Conservation (phyloP, 1,140 invertebrate species). For the Leucophenga varia region DNA sequence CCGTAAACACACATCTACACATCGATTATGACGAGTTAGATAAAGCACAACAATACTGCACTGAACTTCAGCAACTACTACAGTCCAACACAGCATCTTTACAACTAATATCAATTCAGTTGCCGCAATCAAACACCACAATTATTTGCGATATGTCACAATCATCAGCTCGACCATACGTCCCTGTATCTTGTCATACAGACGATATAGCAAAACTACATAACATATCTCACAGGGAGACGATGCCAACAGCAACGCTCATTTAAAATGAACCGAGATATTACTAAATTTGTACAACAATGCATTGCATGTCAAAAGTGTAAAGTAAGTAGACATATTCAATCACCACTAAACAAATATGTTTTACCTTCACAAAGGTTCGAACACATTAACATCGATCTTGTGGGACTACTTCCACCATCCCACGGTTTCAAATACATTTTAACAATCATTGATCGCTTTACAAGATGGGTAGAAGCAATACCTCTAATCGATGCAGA, state of each 20-base stretch:
- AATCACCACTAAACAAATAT: slow-evolving; percentile 3
- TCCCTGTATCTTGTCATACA: background rate
- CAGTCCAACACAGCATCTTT: background rate
- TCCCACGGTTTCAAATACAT: no score
- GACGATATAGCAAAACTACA: background rate
- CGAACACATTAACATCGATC: slow-evolving; percentile 38
- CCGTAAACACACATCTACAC: background rate
- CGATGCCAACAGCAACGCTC: background rate
- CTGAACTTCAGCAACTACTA: background rate
- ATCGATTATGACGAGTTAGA: background rate
- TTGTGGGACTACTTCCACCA: slow-evolving; percentile 49
- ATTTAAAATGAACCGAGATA: background rate
- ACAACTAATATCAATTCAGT: background rate
- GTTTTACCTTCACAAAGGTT: slow-evolving; percentile 3
- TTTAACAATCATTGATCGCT: no score
- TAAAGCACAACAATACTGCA: background rate
- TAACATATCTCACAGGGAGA: background rate
- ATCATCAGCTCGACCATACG: background rate
- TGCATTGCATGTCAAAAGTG: slow-evolving; percentile 35
- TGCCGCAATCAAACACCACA: background rate
- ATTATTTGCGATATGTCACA: background rate
- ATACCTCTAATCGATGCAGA: no score
- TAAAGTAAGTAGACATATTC: slow-evolving; percentile 33
- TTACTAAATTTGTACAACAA: background rate
- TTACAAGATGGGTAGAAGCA: no score